phyloP scores from a whole-genome alignment of 2,888 invertebrate genomes.

The Dorcus parallelipipedus region DNA sequence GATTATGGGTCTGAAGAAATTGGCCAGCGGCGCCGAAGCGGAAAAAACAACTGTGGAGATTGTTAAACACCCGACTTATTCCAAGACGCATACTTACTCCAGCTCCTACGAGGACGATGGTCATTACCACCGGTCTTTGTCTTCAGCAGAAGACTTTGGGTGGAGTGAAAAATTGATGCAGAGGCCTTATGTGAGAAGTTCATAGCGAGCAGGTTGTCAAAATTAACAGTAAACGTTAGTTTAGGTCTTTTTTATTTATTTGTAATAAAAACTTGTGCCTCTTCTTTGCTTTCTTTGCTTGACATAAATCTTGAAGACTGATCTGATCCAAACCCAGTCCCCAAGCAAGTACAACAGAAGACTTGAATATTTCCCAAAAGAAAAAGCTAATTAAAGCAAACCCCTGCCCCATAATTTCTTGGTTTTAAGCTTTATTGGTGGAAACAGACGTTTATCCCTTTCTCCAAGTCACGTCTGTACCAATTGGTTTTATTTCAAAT shows the following conservation, averaged over 20 bases:
- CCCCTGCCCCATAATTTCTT: no score
- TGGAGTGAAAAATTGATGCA: constrained; percentile 3
- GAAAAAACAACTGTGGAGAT: constrained; percentile 84
- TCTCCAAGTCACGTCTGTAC: no score
- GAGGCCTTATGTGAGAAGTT: background rate
- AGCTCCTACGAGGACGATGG: constrained; percentile 52
- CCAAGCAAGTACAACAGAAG: no score
- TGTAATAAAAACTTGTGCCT: background rate
- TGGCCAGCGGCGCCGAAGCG: constrained; percentile 63
- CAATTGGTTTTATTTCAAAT: no score
- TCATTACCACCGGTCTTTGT: constrained; percentile 19
- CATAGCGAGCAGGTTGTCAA: background rate
- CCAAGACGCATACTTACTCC: constrained; percentile 73
- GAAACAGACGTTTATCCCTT: no score
- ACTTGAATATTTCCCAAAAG: no score
- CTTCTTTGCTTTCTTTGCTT: no score
- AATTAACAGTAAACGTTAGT: background rate
- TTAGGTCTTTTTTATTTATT: background rate
- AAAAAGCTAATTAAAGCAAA: no score
- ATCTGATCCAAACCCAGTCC: no score
- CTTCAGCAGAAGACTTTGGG: constrained; percentile 11
- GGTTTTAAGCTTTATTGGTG: no score
- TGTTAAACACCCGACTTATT: constrained; percentile 80
- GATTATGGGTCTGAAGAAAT: constrained; percentile 76
- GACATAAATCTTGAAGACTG: no score